phyloP scores from a whole-genome alignment of 2,113 vertebrate genomes.

The Colinus virginianus region DNA sequence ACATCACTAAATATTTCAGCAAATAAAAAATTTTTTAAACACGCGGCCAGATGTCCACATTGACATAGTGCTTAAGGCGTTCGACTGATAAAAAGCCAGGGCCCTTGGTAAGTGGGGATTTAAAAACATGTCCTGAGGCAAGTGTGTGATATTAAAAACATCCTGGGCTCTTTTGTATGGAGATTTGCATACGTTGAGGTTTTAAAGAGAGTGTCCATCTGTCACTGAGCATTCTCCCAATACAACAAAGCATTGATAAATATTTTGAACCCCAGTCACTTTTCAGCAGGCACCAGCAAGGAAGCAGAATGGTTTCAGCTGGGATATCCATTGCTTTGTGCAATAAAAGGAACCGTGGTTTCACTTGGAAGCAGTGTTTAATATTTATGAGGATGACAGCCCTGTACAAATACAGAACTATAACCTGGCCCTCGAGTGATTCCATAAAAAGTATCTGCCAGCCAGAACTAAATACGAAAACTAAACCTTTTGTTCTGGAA shows the following conservation, averaged over 20 bases:
- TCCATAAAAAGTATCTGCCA: constrained; percentile 23
- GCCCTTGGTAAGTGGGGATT: constrained; percentile 92
- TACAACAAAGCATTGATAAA: constrained; percentile 91
- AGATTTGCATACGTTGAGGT: constrained; percentile 91
- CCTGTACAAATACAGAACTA: constrained; percentile 54
- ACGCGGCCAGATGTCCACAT: constrained; percentile 95
- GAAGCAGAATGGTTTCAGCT: constrained; percentile 72
- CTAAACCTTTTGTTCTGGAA: constrained; percentile 39
- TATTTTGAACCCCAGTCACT: constrained; percentile 87
- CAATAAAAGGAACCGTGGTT: constrained; percentile 56
- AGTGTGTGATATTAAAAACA: constrained; percentile 93
- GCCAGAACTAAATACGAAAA: background rate
- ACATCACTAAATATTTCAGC: constrained; percentile 84
- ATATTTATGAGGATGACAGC: constrained; percentile 67
- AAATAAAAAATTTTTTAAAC: constrained; percentile 80
- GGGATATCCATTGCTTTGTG: constrained; percentile 51
- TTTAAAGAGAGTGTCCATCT: constrained; percentile 91
- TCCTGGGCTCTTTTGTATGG: constrained; percentile 92
- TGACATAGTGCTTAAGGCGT: constrained; percentile 95
- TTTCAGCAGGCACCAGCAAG: constrained; percentile 50
- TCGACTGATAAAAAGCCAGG: constrained; percentile 94
- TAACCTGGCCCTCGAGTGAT: constrained; percentile 51
- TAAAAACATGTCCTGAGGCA: constrained; percentile 93
- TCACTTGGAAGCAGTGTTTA: constrained; percentile 56
- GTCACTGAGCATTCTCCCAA: constrained; percentile 87